Evolutionary conservation across 2,113 vertebrate species (phyloP), one percentile per base, ranked within the genome.

Genomic region (Delphinapterus leucas): DNA sequence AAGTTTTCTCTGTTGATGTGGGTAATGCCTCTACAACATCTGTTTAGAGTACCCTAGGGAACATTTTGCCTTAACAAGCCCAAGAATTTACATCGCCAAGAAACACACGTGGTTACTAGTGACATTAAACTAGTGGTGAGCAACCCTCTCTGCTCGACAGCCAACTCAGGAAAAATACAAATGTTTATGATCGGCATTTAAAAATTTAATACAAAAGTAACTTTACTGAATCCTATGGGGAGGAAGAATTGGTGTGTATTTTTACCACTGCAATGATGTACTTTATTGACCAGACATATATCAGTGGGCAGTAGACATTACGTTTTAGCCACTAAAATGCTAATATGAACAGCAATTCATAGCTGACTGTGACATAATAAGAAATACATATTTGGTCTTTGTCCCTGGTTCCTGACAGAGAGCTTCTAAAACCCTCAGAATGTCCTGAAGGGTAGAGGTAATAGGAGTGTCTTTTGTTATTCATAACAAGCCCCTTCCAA

Each of bases 31-130:
- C 70, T 26, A 44, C 96, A 93, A 91, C 97, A 97, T 96, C 97
- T 97, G 95, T 96, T 97, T 97, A 97, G 38, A 81, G 88, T 23
- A 70, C 95, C n/a, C 60, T 0, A 53, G 53, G 83, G 98, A 97
- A 90, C 84, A 92, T 95, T 97, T 92, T 84, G 80, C 95, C 84
- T 92, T 98, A 98, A 98, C 97, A 97, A 97, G 97, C 80, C 85
- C 70, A 84, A 93, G 84, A 97, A 97, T 97, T 97, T 96, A 97
- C 97, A 97, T 97, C 81, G 94, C 70, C 53, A 96, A 96, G 92
- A 97, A 97, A 97, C 92, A 92, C 94, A 95, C 71, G 90, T 90
- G 92, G 90, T 96, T 96, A 95, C 97, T 77, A 85, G 83, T 95
- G 95, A 96, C 98, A 97, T 94, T 97, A 97, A 97, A 93, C 63